Evolutionary conservation across 2,797 vertebrate species (phyloP), one percentile per base, ranked within the genome.

Genomic region (Lindbergichthys nudifrons): DNA sequence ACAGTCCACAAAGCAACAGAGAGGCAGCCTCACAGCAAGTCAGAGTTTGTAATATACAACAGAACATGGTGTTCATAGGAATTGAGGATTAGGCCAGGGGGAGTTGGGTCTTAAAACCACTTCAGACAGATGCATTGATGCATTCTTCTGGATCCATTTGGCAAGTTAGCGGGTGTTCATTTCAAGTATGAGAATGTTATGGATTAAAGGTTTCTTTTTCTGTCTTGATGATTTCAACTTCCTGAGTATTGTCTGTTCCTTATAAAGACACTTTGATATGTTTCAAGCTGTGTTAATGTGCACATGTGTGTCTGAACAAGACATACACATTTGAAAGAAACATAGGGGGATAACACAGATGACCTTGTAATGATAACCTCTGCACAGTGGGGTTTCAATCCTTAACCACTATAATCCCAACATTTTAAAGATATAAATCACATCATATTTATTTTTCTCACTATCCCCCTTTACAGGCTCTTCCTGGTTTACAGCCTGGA

Each of bases 401-500:
- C 56, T 63, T 80, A 80, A 80, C 77, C 56, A 72, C 43, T 78
- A 32, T 65, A 54, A 62, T 26, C 8, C 16, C 10, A 46, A 13
- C 32, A 52, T 71, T 77, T 61, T 53, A 52, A 12, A 59, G 21
- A 65, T 14, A 62, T 10, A 70, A 68, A 83, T 68, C 62, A 36
- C 7, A 50, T 58, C 21, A 61, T 53, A 43, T 70, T 48, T 53
- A 11, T 11, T 16, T 19, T 15, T 26, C 52, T 53, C 36, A 48
- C 26, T 73, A 47, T 53, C 80, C 47, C 57, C 43, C 68, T 62
- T 46, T 41, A 58, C 45, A 65, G 63, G 56, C 32, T 69, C 73
- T 59, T 69, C 70, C 56, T 64, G 30, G 65, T 72, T 79, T 78
- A 51, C 80, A 87, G 74, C 52, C 61, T 85, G 82, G 84, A 70